Conservation (phyloP, 2,797 vertebrate genomes). For the Spinus olivaceus region DNA sequence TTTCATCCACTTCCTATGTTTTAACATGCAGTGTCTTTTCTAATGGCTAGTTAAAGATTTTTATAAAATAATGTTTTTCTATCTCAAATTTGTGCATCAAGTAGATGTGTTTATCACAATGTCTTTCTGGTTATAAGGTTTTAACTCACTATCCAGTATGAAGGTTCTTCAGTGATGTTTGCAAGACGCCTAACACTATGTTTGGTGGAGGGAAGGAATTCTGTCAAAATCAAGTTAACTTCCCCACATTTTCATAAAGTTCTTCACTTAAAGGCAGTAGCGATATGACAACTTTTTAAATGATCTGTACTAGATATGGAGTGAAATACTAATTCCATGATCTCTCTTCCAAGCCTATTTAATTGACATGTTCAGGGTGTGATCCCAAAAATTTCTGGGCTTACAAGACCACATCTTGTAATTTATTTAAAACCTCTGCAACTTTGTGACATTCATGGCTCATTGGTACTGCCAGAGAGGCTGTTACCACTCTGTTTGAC, state of each 20-base stretch:
- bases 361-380: neutral
- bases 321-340: neutral
- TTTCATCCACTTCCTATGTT: neutral
- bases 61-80: neutral
- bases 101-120: neutral
- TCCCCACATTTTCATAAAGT: neutral
- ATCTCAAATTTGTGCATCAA: neutral
- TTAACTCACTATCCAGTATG: neutral
- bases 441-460: accelerated
- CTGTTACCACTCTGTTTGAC: neutral
- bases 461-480: neutral
- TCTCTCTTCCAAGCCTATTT: neutral
- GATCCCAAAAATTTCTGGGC: neutral
- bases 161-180: neutral
- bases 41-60: neutral
- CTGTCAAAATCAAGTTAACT: neutral
- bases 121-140: neutral
- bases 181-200: neutral
- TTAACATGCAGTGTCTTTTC: neutral
- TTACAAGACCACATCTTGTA: neutral
- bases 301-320: neutral
- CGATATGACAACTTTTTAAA: neutral
- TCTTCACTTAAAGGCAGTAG: neutral
- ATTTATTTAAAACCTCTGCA: neutral
- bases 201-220: neutral